Evolutionary conservation across 2,797 vertebrate genomes (phyloP), one percentile per base, ranked within the genome.

Genomic region (Discoglossus pictus): DNA sequence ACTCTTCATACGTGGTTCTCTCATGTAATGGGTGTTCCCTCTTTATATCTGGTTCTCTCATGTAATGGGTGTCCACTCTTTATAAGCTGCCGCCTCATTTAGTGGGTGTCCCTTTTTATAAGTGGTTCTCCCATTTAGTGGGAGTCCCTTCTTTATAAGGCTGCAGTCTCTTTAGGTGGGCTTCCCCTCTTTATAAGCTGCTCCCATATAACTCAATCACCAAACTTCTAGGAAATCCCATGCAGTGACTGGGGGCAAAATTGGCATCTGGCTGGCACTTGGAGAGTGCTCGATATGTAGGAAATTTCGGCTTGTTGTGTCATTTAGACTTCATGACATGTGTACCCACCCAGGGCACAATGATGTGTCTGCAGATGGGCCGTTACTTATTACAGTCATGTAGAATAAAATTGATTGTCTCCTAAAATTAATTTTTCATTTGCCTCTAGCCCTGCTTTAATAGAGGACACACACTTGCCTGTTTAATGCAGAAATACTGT

Each of bases 391-490:
- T 92, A 92, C 82, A 86, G 90, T 90, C 90, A 89, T 90, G 89
- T 91, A 90, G 90, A 90, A 93, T 92, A 91, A 92, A 93, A 92
- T 91, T 90, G 90, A 92, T 92, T 92, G 92, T 93, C 91, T 93
- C 89, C 89, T 92, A 88, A 92, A 93, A 94, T 93, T 92, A 93
- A 93, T 94, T 92, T 93, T 90, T 89, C 85, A 85, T 89, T 92
- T 89, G 91, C 91, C 90, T 90, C 82, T 79, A 92, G 92, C 89
- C 83, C 84, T 88, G 82, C 88, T 91, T 87, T 92, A 91, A 90
- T 88, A 92, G 89, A 90, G 89, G 88, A 92, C 89, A 90, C 89
- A 87, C 79, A 87, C 79, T 87, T 85, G 84, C 82, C 83, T 89
- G 85, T 88, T 90, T 91, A 87, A 63, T 63, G 68, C 88, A 88